phyloP scores from a whole-genome alignment of 2,888 invertebrate genomes.

The Hetaerina titia region DNA sequence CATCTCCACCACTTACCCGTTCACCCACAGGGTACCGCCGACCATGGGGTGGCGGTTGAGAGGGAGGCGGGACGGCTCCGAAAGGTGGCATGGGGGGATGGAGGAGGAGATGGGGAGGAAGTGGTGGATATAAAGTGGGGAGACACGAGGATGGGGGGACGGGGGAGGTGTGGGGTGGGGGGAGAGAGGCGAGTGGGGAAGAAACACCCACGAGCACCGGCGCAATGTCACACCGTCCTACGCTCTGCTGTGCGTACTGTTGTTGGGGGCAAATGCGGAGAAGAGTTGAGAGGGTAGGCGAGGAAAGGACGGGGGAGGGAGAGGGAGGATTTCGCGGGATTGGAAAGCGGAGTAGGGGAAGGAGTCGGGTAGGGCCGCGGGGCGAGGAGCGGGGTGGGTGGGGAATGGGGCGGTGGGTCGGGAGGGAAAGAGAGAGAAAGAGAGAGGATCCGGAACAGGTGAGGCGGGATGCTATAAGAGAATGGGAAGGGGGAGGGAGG shows the following conservation, averaged over 20 bases:
- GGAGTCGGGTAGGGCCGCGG: not conserved
- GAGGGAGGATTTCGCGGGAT: too few relatives aligned
- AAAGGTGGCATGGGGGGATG: not conserved
- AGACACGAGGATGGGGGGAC: not conserved
- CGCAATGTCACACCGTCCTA: slow-evolving; percentile 61
- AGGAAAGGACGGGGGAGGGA: too few relatives aligned
- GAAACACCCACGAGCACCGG: slow-evolving; percentile 25
- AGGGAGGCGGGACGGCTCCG: not conserved
- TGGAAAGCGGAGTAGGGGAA: not conserved
- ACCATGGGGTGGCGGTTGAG: not conserved
- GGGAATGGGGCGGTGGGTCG: not conserved
- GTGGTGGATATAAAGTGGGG: not conserved
- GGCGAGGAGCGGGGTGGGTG: not conserved
- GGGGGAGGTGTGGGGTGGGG: not conserved
- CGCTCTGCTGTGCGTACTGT: not conserved
- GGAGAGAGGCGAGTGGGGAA: not conserved
- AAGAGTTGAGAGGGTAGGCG: not conserved
- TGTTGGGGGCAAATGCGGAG: not conserved
- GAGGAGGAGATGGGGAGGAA: not conserved
- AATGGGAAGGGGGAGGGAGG: not conserved
- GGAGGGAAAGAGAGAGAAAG: not conserved
- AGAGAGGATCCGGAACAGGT: slow-evolving; percentile 30
- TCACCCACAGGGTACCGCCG: slow-evolving; percentile 53
- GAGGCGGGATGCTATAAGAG: not conserved
- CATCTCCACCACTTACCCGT: not conserved